Evolutionary conservation across 2,797 vertebrate genomes (phyloP).

Genomic region (Miichthys miiuy): DNA sequence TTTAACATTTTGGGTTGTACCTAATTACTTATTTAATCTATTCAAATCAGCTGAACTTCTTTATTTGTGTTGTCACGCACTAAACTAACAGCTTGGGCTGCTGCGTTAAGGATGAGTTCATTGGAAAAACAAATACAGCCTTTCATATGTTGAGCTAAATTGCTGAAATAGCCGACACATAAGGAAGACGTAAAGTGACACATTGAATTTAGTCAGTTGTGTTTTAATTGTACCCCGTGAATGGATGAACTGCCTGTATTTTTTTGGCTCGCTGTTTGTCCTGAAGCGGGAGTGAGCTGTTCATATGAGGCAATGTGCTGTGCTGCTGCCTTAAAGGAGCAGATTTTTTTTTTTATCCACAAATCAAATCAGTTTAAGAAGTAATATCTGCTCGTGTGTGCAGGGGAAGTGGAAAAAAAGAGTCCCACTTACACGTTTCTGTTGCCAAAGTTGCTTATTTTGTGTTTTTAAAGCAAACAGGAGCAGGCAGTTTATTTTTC

Average conservation of each 20-base stretch:
- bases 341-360: not conserved
- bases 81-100: not conserved
- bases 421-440: not conserved
- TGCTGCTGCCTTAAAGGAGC: not conserved
- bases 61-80: not conserved
- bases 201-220: not conserved
- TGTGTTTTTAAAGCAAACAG: not conserved
- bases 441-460: not conserved
- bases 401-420: not conserved
- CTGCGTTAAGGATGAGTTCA: not conserved
- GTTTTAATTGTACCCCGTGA: not conserved
- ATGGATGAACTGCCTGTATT: not conserved
- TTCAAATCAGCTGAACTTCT: not conserved
- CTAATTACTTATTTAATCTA: not conserved
- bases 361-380: not conserved
- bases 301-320: not conserved
- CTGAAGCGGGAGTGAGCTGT: not conserved
- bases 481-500: not conserved
- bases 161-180: not conserved
- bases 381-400: not conserved
- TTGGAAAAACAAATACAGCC: not conserved
- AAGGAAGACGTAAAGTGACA: no score
- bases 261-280: not conserved
- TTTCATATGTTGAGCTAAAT: not conserved
- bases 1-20: accelerated